Percentiles rank a stretch among this genome's conserved stretches.
Conservation (phyloP, 2,888 invertebrate species). For the Apotomis capreana region DNA sequence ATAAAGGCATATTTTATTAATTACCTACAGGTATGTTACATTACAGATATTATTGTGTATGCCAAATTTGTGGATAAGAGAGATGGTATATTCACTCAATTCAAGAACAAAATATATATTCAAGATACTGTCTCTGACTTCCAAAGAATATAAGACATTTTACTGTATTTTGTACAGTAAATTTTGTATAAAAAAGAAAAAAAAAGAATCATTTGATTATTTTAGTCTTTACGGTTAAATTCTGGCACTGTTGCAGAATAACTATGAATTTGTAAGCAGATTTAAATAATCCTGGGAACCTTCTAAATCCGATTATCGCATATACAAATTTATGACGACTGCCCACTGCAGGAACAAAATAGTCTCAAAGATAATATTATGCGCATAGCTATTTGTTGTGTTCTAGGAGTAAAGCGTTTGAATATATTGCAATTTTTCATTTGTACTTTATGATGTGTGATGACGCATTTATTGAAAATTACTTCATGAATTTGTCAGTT, state of each 20-base stretch:
- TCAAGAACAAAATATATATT: too few species aligned
- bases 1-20: too few species aligned
- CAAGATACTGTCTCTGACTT: too few species aligned
- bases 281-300: neutral
- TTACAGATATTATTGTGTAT: too few species aligned
- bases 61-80: too few species aligned
- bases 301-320: neutral
- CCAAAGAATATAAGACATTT: too few species aligned
- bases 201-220: too few species aligned
- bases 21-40: too few species aligned
- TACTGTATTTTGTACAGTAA: too few species aligned
- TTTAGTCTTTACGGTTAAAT: neutral
- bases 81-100: too few species aligned
- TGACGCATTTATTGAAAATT: slow-evolving; percentile 16
- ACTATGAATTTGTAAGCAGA: slow-evolving; percentile 6
- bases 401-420: slow-evolving; percentile 13
- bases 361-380: slow-evolving; percentile 10
- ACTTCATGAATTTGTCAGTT: neutral
- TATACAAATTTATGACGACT: slow-evolving; percentile 6
- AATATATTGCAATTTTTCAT: slow-evolving; percentile 15
- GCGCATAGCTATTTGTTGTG: slow-evolving; percentile 17
- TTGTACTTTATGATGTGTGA: slow-evolving; percentile 13
- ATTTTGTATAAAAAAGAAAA: too few species aligned
- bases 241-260: neutral
- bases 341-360: neutral